A percentile compares a stretch with the other conserved stretches of the same genome.
phyloP scores from a whole-genome alignment of 2,888 invertebrate species.

The Stenichneumon culpator region DNA sequence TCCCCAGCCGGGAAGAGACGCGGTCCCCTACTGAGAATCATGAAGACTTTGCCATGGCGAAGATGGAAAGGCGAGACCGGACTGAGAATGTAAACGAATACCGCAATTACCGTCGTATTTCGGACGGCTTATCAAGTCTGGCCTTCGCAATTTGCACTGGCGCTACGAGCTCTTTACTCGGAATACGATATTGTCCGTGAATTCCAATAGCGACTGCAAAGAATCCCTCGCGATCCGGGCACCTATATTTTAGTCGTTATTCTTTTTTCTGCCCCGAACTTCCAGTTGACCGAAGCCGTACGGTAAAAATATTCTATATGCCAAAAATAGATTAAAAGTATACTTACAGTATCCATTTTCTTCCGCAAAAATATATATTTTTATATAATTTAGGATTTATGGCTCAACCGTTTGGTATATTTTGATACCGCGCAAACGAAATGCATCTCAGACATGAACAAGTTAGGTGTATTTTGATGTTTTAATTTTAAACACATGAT shows the following conservation, averaged over 20 bases:
- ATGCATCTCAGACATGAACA: too few relatives aligned
- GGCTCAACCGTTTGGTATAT: too few relatives aligned
- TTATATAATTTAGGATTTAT: too few relatives aligned
- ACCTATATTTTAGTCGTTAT: neutral
- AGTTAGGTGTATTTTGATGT: too few relatives aligned
- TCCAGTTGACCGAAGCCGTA: too few relatives aligned
- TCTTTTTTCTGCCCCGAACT: neutral
- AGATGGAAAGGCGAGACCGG: conserved; percentile 9
- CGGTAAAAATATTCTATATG: too few relatives aligned
- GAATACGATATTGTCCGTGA: neutral
- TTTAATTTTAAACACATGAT: too few relatives aligned
- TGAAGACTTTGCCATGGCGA: neutral
- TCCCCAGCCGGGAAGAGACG: neutral
- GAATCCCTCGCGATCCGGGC: too few relatives aligned
- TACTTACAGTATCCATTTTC: too few relatives aligned
- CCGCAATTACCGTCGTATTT: conserved; percentile 5
- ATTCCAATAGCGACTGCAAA: neutral
- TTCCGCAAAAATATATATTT: too few relatives aligned
- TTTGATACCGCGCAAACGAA: too few relatives aligned
- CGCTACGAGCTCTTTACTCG: neutral
- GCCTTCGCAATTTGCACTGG: neutral
- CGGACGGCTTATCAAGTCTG: conserved; percentile 6
- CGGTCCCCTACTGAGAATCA: neutral
- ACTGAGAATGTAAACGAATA: conserved; percentile 8
- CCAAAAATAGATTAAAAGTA: too few relatives aligned